phyloP scores from a whole-genome alignment of 2,797 vertebrate species.

The Zalophus californianus region DNA sequence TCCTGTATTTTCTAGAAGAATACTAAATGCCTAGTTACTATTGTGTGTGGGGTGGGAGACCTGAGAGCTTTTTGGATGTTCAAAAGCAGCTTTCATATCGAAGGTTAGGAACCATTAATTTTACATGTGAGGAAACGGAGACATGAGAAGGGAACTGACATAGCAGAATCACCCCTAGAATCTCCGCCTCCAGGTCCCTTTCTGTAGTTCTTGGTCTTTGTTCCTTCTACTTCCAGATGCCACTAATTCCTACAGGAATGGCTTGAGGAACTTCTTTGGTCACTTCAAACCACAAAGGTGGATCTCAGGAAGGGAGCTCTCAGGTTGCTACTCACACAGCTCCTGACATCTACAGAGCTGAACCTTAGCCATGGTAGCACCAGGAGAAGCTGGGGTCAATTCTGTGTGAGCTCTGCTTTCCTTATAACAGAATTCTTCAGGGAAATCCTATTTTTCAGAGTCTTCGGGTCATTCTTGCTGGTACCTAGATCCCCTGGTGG shows the following conservation, averaged over 20 bases:
- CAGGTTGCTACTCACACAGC: background rate
- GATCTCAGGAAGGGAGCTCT: background rate
- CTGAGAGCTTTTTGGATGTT: background rate
- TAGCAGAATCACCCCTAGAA: background rate
- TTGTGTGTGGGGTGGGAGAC: background rate
- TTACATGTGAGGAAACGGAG: background rate
- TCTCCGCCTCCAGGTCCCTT: background rate
- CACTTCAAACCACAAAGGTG: background rate
- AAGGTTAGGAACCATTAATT: background rate
- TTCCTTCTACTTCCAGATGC: background rate
- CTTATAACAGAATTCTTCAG: background rate
- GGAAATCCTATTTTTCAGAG: background rate
- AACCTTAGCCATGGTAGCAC: background rate
- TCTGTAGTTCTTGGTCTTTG: background rate
- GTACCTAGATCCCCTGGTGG: slow-evolving; percentile 43
- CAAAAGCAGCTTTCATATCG: background rate
- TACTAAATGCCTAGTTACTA: background rate
- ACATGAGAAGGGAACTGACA: background rate
- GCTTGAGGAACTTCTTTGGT: background rate
- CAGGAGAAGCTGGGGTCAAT: background rate
- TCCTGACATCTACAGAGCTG: background rate
- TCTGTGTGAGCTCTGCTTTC: background rate
- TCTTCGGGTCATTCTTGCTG: background rate
- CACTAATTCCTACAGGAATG: background rate
- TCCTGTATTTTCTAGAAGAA: slow-evolving; percentile 1